Evolutionary conservation across 2,113 vertebrate genomes (phyloP).

Genomic region (Heterocephalus glaber): DNA sequence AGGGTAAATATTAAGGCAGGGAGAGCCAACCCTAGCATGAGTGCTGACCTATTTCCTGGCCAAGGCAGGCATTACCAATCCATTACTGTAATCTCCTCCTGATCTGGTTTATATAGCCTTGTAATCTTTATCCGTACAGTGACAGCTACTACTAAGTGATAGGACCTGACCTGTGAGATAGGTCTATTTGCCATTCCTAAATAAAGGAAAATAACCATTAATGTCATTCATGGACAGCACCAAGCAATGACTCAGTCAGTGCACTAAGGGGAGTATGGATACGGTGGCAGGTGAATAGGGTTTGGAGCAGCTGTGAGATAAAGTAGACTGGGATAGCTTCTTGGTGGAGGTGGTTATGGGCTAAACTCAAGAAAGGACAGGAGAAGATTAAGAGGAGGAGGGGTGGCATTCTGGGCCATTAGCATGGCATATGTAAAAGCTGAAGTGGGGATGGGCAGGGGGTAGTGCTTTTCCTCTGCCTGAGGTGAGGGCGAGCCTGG

Average conservation of each 20-base stretch:
- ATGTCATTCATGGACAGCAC: neutral
- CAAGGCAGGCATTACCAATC: conserved; percentile 14
- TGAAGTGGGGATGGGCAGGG: neutral
- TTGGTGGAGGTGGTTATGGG: conserved; percentile 1
- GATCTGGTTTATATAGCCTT: neutral
- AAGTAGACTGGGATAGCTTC: neutral
- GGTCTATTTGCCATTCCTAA: neutral
- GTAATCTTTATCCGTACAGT: neutral
- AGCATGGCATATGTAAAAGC: neutral
- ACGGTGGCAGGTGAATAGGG: neutral
- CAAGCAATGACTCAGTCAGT: neutral
- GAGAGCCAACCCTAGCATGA: neutral
- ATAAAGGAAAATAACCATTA: conserved; percentile 42
- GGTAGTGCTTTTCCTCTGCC: neutral
- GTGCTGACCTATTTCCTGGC: accelerated
- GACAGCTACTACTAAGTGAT: neutral
- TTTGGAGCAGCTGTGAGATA: neutral
- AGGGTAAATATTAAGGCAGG: neutral
- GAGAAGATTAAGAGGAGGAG: neutral
- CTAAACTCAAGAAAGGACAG: neutral
- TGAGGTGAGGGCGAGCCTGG: neutral
- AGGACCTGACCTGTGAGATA: conserved; percentile 12
- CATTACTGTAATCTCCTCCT: neutral
- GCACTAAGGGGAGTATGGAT: neutral
- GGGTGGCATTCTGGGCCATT: neutral